Evolutionary conservation across 2,888 invertebrate species (phyloP), one percentile per base, ranked within the genome.

Genomic region (Catocala sponsa): DNA sequence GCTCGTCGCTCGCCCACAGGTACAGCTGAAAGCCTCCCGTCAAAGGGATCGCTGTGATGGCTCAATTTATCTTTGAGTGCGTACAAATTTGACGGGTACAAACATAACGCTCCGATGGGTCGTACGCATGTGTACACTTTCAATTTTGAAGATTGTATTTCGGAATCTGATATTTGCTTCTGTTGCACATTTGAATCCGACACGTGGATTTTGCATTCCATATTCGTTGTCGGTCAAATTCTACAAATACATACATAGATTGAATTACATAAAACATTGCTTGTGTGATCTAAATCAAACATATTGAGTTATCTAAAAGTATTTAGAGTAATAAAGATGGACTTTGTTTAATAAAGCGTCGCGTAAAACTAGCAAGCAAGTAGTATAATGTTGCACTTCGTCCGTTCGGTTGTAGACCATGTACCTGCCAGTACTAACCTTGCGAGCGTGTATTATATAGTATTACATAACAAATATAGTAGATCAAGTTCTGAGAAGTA

Each of bases 61-160:
- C 68, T 70, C 74, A 66, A 74, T 76, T 80, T 71, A 69, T 66
- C 62, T 59, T 50, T 46, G 60, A 68, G 43, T 58, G 70, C 46
- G 49, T 25, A 60, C 55, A 41, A 47, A 55, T 52, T 59, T 25
- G 15, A 47, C 25, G 47, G 53, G 25, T 10, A 32, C 43, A 25
- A 49, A 5, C 38, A 10, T 25, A 41, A 53, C 47, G 38, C 51
- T 52, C 25, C 32, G 46, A 46, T 47, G 13, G 47, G 47, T 52
- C 13, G 7, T 5, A 33, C 9, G 9, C 6, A 15, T 33, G 25
- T 25, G 25, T 25, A 25, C 25, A 25, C 25, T 25, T 44, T 43
- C 15, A 6, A 44, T 50, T 50, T 50, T 43, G 9, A 15, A n/a
- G 33, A 42, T 51, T 13, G 15, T 44, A 44, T 32, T 38, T 51